Conservation (phyloP, 2,113 vertebrate genomes). For the Erythrolamprus reginae region DNA sequence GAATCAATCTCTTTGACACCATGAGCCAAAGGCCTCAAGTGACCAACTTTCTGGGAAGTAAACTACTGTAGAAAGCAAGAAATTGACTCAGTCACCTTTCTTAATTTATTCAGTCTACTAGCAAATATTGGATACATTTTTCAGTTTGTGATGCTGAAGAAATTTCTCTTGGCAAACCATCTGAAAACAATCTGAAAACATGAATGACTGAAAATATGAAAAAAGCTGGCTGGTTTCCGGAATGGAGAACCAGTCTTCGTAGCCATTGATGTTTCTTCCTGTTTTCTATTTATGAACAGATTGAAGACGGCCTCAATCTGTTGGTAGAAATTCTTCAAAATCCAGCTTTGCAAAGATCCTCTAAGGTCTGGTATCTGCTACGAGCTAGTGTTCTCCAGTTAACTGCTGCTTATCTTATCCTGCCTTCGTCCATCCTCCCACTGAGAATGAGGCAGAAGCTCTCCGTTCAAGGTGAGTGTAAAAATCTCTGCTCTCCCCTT, state of each 20-base stretch:
- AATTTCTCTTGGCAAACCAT: neutral
- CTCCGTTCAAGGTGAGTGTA: constrained; percentile 66
- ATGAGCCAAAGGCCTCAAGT: neutral
- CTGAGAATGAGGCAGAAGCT: constrained; percentile 65
- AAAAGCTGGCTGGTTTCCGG: neutral
- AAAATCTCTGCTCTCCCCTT: neutral
- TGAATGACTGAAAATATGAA: neutral
- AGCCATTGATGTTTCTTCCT: neutral
- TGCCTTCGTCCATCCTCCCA: constrained; percentile 66
- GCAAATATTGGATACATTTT: neutral
- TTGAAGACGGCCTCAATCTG: constrained; percentile 67
- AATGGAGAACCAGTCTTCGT: neutral
- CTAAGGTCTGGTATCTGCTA: constrained; percentile 84
- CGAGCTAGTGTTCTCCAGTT: constrained; percentile 75
- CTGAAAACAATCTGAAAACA: neutral
- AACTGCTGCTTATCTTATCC: constrained; percentile 74
- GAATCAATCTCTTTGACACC: neutral
- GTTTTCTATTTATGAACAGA: constrained; percentile 52
- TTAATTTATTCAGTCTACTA: neutral
- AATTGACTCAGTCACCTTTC: neutral
- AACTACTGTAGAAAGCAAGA: neutral
- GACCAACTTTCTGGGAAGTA: neutral
- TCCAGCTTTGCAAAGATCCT: constrained; percentile 69
- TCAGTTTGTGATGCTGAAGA: neutral
- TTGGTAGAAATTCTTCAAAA: constrained; percentile 75